Evolutionary conservation across 35 echinoderm and acorn worm genomes (phyloP), one percentile per base, ranked within the genome.

Genomic region (Lytechinus pictus): DNA sequence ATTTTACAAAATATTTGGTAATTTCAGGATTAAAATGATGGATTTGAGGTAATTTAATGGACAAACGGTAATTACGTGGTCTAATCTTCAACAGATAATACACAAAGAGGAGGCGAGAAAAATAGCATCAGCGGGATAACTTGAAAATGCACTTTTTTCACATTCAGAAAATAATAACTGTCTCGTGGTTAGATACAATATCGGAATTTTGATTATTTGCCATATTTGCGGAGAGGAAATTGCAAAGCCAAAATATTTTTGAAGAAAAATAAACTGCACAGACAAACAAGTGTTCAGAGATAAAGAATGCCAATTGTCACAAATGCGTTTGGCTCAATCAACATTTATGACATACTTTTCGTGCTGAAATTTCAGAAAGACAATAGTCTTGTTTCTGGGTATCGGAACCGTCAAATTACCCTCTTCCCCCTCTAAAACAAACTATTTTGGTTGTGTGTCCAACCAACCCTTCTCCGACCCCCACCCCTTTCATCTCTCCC

Each of bases 161-260:
- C 66, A 24, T 58, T 79, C 19, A n/a, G 66, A 79, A 14, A 79
- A 79, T 79, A 24, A 24, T 79, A 79, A 79, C 66, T 79, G 16
- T 79, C 16, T 79, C 19, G 66, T 79, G 66, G 66, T 79, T 79
- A 24, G n/a, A 79, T 79, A 24, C 66, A 79, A 14, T 24, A 79
- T 79, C 0, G 66, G 61, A 71, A 79, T 79, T 79, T 79, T 79
- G 16, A 79, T 79, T 79, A 79, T 79, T 79, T n/a, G 66, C 66
- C 66, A 79, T 79, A 79, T 79, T 79, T 79, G 66, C 66, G 66
- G 66, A 79, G 66, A 79, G 66, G 19, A 79, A 79, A 79, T 79
- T 79, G 66, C 66, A 79, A 79, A 8, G 66, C 19, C 33, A 79
- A 79, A 79, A 79, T 79, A 79, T 79, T 79, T 79, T 79, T 7